These are phyloP conservation scores for Echeneis naucrates DNA, from an alignment of 2,797 vertebrate genomes.

Conservation along the genomic window DNA sequence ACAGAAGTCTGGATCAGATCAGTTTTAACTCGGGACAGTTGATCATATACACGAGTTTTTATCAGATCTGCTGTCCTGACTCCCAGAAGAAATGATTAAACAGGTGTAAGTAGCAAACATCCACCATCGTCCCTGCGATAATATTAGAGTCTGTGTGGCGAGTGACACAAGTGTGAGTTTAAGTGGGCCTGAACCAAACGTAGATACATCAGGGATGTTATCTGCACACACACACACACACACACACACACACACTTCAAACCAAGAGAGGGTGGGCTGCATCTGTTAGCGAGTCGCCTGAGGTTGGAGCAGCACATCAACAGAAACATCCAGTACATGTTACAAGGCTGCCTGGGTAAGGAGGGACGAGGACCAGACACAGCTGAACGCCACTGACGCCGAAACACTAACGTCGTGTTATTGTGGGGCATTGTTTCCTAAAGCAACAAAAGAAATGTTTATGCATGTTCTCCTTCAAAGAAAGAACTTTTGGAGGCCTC, in stretches of 20 bases:
- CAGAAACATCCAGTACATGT: conserved; percentile 46
- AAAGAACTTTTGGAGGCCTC: too few species aligned
- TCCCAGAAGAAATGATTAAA: conserved; percentile 4
- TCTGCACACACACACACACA: conserved; percentile 28
- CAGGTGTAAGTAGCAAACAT: conserved; percentile 2
- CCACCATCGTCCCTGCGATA: conserved; percentile 50
- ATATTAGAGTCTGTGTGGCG: conserved; percentile 66
- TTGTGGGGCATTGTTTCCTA: not conserved
- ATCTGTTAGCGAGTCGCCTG: conserved; percentile 61
- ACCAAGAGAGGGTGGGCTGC: conserved; percentile 28
- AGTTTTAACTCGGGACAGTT: not conserved
- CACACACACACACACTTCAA: conserved; percentile 37
- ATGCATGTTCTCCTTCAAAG: not conserved
- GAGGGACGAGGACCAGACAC: not conserved
- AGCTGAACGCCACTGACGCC: not conserved
- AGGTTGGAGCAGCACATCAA: conserved; percentile 43
- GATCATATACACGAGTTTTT: not conserved
- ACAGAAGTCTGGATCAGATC: not conserved
- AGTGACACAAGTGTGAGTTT: conserved; percentile 14
- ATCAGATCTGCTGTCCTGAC: conserved; percentile 9
- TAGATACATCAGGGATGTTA: conserved; percentile 28
- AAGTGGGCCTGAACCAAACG: conserved; percentile 20
- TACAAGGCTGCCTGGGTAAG: conserved; percentile 54
- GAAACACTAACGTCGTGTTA: not conserved
- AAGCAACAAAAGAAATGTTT: not conserved